Base-by-base conservation (phyloP, 2,113 vertebrate genomes). In the Rhinoptilus africanus region DNA sequence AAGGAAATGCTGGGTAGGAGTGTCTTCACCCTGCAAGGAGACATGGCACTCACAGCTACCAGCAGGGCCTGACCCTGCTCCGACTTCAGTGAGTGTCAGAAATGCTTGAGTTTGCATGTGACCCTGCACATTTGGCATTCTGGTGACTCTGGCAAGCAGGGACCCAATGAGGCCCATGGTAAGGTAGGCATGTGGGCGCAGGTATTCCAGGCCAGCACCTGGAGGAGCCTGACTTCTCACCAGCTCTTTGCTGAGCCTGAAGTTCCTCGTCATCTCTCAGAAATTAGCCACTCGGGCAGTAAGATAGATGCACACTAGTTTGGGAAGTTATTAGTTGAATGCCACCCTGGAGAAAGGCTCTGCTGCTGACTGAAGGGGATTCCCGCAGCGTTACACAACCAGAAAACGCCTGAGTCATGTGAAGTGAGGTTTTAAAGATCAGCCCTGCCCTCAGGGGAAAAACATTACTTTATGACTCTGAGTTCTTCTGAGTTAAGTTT, bases 231-330 rank as follows among this genome's bases (percentile, higher is more conserved):
- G n/a, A 22, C 27, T 62, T 63, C 14, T 43, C 34, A 50, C 37
- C 28, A 76, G 18, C 51, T 77, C 23, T 19, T 66, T 39, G n/a
- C 41, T 62, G 51, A 62, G 18, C 53, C 41, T 24, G 30, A 27
- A 63, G 12, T 13, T 69, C 21, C 37, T 75, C 12, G 4, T 34
- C 19, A 28, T 28, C 59, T 87, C 30, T 27, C 22, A 28, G 30
- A 57, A 81, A 22, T 56, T 32, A n/a, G 37, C 41, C 56, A 1
- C 32, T 48, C 22, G 0, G 1, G 6, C 22, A 69, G 21, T 51
- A 43, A 41, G 48, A 16, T 2, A 23, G 27, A n/a, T 32, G 22
- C 0, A 0, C 2, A 1, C 16, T 48, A 19, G 47, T 64, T 48
- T 57, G 43, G 48, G 59, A 69, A 53, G 24, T 47, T 18, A 4